A percentile compares a stretch with the other conserved stretches of the same genome.
Evolutionary conservation across 2,888 invertebrate genomes (phyloP).

Genomic region (Pyrochroa serraticornis): DNA sequence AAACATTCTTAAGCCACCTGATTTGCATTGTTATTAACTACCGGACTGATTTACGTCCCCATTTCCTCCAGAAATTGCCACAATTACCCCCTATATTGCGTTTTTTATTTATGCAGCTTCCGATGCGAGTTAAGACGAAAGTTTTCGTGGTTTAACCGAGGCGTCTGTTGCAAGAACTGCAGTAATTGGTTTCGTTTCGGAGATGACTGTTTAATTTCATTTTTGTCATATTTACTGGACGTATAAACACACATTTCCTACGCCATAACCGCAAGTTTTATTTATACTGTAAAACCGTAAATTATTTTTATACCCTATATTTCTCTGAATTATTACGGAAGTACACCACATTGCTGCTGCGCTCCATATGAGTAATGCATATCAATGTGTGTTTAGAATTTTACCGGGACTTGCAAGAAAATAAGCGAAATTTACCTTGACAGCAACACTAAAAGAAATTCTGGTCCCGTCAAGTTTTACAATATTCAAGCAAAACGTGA

Average conservation of each 20-base stretch:
- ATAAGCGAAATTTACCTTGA: too few species aligned
- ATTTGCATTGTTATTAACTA: conserved; percentile 57
- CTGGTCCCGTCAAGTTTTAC: too few species aligned
- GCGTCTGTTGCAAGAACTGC: too few species aligned
- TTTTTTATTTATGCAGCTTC: conserved; percentile 12
- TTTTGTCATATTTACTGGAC: conserved; percentile 26
- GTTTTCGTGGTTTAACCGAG: too few species aligned
- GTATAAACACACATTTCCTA: conserved; percentile 27
- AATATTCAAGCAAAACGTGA: too few species aligned
- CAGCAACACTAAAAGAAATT: too few species aligned
- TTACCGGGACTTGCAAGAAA: too few species aligned
- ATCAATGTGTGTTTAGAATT: conserved; percentile 2
- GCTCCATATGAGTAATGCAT: conserved; percentile 6
- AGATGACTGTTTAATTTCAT: conserved; percentile 9
- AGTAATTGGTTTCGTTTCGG: not conserved
- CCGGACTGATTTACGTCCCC: conserved; percentile 46
- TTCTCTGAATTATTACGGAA: conserved; percentile 25
- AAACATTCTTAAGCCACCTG: conserved; percentile 48
- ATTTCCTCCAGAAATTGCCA: conserved; percentile 29
- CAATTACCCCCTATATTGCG: conserved; percentile 20
- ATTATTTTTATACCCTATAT: conserved; percentile 28
- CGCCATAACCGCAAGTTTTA: conserved; percentile 30
- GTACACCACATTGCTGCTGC: conserved; percentile 13
- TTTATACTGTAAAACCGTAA: conserved; percentile 26
- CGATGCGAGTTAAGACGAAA: too few species aligned